Evolutionary conservation across 1,140 invertebrate species (phyloP), one percentile per base, ranked within the genome.

Genomic region (Apocrypta bakeri): DNA sequence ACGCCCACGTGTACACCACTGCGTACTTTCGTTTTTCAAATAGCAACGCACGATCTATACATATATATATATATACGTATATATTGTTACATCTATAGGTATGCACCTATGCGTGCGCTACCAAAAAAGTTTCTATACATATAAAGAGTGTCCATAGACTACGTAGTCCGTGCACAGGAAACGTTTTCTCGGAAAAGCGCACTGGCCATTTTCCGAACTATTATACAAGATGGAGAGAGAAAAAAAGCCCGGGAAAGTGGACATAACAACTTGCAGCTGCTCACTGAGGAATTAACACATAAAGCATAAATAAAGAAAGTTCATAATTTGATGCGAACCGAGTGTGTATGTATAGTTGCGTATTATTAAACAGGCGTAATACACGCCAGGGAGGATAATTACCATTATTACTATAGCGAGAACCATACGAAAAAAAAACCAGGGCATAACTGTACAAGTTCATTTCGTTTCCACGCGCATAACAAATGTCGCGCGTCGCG

Each of bases 391-490:
- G 1, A 21, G 14, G 1, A 42, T 14, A 1, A 42, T 42, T 42
- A 42, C 40, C 1, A 1, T 1, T 14, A 63, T 63, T 8, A 21
- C 6, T 27, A 17, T n/a, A 11, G 64, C 27, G 66, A 6, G 25
- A 9, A 25, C 7, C 31, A 71, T 31, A 37, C 0, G 33, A 68
- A 81, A 81, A 68, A 68, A 81, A 81, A 68, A 81, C 8, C 33
- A 75, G 79, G 72, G n/a, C 72, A 75, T 75, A 75, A 81, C 72
- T 75, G 79, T 81, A 81, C n/a, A 81, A 68, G 61, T 75, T 68
- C 56, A 33, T 75, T 29, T 2, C 17, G 27, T 68, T 75, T 81
- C 42, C 78, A 12, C 69, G 64, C 61, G 72, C 33, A 11, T 68
- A 81, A 68, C 69, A 56, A 74, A 56, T 75, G 42, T 12, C 40